Conservation (phyloP, 2,113 vertebrate genomes). For the Cyprinodon variegatus region DNA sequence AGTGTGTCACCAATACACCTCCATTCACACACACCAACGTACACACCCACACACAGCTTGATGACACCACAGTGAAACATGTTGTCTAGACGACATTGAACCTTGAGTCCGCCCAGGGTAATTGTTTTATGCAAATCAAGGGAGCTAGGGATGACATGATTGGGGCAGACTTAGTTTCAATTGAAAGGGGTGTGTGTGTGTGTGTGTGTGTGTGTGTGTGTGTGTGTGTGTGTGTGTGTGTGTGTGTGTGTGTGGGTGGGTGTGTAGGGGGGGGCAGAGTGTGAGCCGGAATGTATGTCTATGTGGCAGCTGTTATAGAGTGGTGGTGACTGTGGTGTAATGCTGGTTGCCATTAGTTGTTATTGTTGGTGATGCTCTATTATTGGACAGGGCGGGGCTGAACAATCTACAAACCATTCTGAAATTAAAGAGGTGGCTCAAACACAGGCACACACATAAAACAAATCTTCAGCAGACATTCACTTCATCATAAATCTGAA, state of each 20-base stretch:
- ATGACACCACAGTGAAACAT: conserved; percentile 86
- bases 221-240: conserved; percentile 30
- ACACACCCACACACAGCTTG: conserved; percentile 75
- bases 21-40: conserved; percentile 9
- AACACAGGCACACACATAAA: not conserved
- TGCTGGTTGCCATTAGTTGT: conserved; percentile 71
- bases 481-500: conserved; percentile 36
- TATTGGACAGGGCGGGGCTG: conserved; percentile 57
- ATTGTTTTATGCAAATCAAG: conserved; percentile 93
- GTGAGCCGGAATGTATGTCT: not conserved
- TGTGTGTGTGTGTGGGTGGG: conserved; percentile 42
- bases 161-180: conserved; percentile 75
- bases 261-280: conserved; percentile 5
- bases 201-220: conserved; percentile 43
- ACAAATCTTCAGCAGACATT: conserved; percentile 44
- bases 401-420: conserved; percentile 47
- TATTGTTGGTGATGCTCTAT: conserved; percentile 75
- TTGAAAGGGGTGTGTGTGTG: conserved; percentile 46
- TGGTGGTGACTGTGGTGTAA: conserved; percentile 64
- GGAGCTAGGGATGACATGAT: conserved; percentile 80
- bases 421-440: conserved; percentile 37
- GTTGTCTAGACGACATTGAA: conserved; percentile 92
- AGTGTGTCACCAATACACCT: conserved; percentile 77
- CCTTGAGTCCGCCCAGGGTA: conserved; percentile 81
- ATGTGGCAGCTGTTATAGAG: conserved; percentile 56